Conservation (phyloP, 2,797 vertebrate genomes). For the Sebastes iracundus region DNA sequence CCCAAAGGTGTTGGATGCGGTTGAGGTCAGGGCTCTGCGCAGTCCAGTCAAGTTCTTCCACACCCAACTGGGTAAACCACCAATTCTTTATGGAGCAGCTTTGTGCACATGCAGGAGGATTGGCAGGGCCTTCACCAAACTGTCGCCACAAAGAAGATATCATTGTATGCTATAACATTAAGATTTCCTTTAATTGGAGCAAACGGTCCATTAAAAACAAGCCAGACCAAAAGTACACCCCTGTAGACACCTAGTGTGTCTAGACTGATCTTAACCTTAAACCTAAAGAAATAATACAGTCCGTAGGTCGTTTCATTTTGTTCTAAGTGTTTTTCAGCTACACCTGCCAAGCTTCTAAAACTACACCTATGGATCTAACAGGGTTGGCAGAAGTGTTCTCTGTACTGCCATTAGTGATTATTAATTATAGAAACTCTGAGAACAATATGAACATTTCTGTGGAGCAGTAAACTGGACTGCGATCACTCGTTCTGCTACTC, state of each 20-base stretch:
- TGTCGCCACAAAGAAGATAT: not conserved
- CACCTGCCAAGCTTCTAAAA: not conserved
- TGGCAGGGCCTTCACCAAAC: not conserved
- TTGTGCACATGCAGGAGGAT: not conserved
- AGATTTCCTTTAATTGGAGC: not conserved
- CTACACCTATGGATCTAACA: not conserved
- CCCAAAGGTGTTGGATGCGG: not conserved
- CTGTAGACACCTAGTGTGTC: not conserved
- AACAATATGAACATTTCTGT: not conserved
- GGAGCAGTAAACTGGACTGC: not conserved
- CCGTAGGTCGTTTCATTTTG: not conserved
- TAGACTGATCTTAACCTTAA: not conserved
- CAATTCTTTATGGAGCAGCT: not conserved
- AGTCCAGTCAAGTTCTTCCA: not conserved
- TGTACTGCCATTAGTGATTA: not conserved
- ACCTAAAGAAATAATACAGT: not conserved
- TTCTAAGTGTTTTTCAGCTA: not conserved
- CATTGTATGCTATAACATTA: not conserved
- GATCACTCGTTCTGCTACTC: not conserved
- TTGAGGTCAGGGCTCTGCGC: not conserved
- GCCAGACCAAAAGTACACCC: not conserved
- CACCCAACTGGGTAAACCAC: not conserved
- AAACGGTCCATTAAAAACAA: not conserved
- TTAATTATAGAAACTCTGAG: not conserved
- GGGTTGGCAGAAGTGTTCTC: not conserved